Evolutionary conservation across 2,113 vertebrate genomes (phyloP).

Genomic region (Porphyrio hochstetteri): DNA sequence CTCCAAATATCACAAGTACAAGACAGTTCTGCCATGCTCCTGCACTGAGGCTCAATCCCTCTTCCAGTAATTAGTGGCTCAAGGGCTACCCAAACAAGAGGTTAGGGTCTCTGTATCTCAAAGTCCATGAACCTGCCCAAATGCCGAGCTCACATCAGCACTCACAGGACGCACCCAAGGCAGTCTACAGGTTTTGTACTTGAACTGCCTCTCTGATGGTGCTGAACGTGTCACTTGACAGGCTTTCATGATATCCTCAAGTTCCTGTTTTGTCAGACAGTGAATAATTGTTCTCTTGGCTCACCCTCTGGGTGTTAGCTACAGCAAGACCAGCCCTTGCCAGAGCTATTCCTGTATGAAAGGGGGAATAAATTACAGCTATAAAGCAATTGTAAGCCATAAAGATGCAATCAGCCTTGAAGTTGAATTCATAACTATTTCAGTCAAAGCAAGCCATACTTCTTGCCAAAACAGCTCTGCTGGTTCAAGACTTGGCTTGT

Average conservation of each 20-base stretch:
- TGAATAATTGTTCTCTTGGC: background rate
- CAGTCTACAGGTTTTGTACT: background rate
- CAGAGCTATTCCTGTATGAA: conserved; percentile 20
- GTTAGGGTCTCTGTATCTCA: background rate
- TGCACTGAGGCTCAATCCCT: background rate
- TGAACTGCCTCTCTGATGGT: accelerated
- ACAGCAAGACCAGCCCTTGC: background rate
- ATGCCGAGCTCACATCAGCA: background rate
- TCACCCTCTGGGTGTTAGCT: background rate
- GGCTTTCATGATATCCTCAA: background rate
- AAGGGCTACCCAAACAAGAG: background rate
- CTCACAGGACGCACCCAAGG: background rate
- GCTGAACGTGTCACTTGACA: background rate
- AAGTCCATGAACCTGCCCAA: background rate
- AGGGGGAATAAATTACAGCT: background rate
- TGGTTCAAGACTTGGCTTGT: conserved; percentile 31
- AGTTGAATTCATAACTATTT: background rate
- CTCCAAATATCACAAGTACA: background rate
- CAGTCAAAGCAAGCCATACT: background rate
- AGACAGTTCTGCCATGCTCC: background rate
- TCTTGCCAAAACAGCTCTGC: background rate
- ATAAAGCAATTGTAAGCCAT: conserved; percentile 19
- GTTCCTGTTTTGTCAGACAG: background rate
- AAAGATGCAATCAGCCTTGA: conserved; percentile 37
- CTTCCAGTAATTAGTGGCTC: background rate